These are phyloP conservation scores for Trachelus iudaicus DNA, from an alignment of 2,888 invertebrate genomes.

Conservation along the genomic window DNA sequence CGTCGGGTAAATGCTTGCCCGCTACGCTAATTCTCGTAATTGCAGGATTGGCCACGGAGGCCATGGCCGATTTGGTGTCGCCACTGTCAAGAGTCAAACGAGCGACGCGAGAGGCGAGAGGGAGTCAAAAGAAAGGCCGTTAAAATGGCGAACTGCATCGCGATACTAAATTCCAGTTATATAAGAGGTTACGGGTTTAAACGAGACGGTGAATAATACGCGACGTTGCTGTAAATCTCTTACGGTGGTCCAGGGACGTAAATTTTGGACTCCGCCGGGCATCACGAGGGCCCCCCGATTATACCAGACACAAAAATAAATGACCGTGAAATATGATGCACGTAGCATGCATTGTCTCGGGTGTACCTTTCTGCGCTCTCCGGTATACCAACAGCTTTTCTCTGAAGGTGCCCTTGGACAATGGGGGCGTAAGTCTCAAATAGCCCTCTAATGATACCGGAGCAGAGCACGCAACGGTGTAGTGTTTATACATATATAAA, in stretches of 20 bases:
- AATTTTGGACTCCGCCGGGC: conserved; percentile 35
- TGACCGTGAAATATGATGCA: conserved; percentile 58
- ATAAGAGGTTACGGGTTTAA: neutral
- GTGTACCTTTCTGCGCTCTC: conserved; percentile 6
- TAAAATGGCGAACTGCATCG: neutral
- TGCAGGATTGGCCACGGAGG: neutral
- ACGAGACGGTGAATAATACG: neutral
- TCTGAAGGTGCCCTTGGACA: conserved; percentile 41
- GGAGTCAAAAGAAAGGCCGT: neutral
- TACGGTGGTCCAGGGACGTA: conserved; percentile 36
- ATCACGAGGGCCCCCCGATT: neutral
- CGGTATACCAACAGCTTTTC: conserved; percentile 7
- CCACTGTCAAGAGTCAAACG: neutral
- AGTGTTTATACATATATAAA: neutral
- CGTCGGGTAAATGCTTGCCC: neutral
- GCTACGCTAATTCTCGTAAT: neutral
- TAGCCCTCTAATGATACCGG: conserved; percentile 53
- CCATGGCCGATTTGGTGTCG: neutral
- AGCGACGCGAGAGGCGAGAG: neutral
- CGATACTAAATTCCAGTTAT: neutral
- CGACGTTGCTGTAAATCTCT: neutral
- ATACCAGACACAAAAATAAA: conserved; percentile 30
- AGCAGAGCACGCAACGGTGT: conserved; percentile 21
- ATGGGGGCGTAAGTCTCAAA: conserved; percentile 52
- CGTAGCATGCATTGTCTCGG: conserved; percentile 53